A percentile compares a stretch with the other conserved stretches of the same genome.
phyloP scores from a whole-genome alignment of 2,113 vertebrate genomes.

The Gymnocephalus cernua region DNA sequence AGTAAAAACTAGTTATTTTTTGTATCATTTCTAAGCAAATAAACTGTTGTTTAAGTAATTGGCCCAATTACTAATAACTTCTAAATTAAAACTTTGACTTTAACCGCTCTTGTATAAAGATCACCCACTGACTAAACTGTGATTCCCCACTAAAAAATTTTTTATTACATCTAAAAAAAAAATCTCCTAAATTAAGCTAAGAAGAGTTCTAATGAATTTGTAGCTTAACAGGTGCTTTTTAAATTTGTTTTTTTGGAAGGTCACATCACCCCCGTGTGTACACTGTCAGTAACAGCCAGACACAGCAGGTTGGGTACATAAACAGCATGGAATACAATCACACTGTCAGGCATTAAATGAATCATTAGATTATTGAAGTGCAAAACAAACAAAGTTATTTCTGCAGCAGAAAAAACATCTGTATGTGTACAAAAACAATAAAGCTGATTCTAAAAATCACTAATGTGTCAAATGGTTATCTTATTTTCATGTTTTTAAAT shows the following conservation, averaged over 20 bases:
- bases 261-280: constrained; percentile 50
- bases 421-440: too few species aligned
- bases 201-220: rapidly evolving
- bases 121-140: neutral
- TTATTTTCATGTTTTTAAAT: neutral
- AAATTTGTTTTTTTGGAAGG: neutral
- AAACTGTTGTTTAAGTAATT: neutral
- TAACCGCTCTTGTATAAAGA: neutral
- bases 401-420: neutral
- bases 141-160: neutral
- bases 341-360: neutral
- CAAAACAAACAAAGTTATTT: neutral
- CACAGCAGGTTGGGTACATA: neutral
- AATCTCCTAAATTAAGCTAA: neutral
- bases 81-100: neutral
- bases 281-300: neutral
- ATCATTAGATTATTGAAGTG: neutral
- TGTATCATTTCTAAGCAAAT: neutral
- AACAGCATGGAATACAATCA: neutral
- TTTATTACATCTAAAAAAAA: too few species aligned
- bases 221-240: constrained; percentile 25
- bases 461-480: too few species aligned
- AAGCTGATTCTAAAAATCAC: too few species aligned
- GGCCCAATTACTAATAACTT: neutral
- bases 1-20: neutral